Evolutionary conservation across 2,888 invertebrate genomes (phyloP), one percentile per base, ranked within the genome.

Genomic region (Andrena haemorrhoa): DNA sequence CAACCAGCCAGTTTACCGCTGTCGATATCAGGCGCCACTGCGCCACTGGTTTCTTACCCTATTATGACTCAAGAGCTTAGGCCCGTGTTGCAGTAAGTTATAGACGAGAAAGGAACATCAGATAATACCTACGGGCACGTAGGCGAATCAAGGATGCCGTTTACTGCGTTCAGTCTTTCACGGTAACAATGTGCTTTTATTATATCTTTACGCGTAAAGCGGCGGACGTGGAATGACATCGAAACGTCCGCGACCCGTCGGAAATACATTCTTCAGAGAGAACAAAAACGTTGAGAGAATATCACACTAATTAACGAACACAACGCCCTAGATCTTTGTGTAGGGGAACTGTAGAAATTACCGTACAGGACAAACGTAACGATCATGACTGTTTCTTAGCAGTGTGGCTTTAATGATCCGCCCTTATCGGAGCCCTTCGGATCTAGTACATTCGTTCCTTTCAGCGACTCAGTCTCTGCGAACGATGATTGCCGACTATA

Each of bases 1-100:
- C 95, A 95, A 87, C 83, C 92, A 5, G 88, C 91, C n/a, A 92
- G 87, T 81, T 85, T 93, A 87, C 95, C 95, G 33, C 93, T 95
- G 20, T 95, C 95, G 3, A 95, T 96, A 94, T 95, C 95, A 2
- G 95, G 95, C 87, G 94, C 95, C 5, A 95, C 95, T 0, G 95
- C 95, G 74, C 95, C 96, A 2, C 94, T 96, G 90, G 95, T 96
- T 65, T 96, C 96, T 0, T 96, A 96, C 90, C 96, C 96, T 1
- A 96, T 96, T 64, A 96, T 96, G 95, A 96, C 96, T 20, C 96
- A 96, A 84, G 93, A 93, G 71, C 91, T 93, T 64, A 92, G 93
- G 92, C 93, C 93, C 23, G 93, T 93, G 49, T 82, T 92, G 60
- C 91, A 92, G 70, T 89, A 85, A 83, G 31, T 60, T 31, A n/a